Percentiles rank a stretch among this genome's conserved stretches.
These are phyloP conservation scores for Entomobrya proxima DNA, from an alignment of 2,888 invertebrate species.

Conservation along the genomic window DNA sequence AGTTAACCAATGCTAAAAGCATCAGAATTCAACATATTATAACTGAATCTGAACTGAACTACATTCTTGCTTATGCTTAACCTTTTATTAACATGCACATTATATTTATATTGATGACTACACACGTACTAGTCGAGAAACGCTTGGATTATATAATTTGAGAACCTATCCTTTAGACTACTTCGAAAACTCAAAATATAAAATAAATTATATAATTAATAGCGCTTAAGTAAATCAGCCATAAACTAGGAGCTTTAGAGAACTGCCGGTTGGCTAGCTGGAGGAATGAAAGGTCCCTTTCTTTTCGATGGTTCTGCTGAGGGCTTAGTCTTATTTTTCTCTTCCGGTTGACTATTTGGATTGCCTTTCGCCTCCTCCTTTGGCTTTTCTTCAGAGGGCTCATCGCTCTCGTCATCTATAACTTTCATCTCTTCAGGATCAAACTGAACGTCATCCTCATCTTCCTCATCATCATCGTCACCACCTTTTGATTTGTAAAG, in stretches of 20 bases:
- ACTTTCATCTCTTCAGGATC: constrained; percentile 75
- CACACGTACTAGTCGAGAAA: too few species aligned
- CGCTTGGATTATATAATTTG: too few species aligned
- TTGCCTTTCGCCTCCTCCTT: not conserved
- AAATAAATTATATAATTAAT: constrained; percentile 20
- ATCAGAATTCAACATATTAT: too few species aligned
- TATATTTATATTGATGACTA: too few species aligned
- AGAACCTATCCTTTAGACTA: too few species aligned
- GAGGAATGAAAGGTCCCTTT: constrained; percentile 47
- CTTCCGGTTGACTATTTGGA: constrained; percentile 34
- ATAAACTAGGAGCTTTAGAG: constrained; percentile 26
- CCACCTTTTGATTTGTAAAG: constrained; percentile 81
- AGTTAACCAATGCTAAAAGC: too few species aligned
- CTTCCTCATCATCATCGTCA: constrained; percentile 83
- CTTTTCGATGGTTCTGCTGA: constrained; percentile 42
- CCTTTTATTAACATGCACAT: too few species aligned
- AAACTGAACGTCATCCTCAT: constrained; percentile 75
- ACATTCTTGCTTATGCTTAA: too few species aligned
- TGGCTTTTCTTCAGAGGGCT: constrained; percentile 41
- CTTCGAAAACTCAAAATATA: constrained; percentile 47
- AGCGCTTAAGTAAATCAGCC: not conserved
- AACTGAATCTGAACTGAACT: too few species aligned
- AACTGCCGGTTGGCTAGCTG: constrained; percentile 56
- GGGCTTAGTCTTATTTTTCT: constrained; percentile 58
- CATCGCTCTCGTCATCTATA: constrained; percentile 54